These are phyloP conservation scores for Troides aeacus DNA, from an alignment of 2,888 invertebrate genomes.

Conservation along the genomic window DNA sequence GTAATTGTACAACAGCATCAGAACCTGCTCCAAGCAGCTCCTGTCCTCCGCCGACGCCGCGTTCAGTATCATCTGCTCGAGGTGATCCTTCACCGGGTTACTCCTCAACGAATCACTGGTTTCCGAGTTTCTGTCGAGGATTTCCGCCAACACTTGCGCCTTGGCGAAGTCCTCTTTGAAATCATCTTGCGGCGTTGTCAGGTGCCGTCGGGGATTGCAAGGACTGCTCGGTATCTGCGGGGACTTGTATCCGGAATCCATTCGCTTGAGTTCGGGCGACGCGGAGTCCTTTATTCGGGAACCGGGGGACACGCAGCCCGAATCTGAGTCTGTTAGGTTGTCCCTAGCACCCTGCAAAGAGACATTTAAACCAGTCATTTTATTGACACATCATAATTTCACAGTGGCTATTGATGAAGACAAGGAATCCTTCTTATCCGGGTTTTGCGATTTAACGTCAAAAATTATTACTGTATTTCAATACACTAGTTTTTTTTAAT, in stretches of 20 bases:
- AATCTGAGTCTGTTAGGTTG: slow-evolving; percentile 76
- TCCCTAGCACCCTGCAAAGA: slow-evolving; percentile 70
- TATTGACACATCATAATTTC: too few species aligned
- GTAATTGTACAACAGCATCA: slow-evolving; percentile 81
- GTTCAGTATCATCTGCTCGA: slow-evolving; percentile 75
- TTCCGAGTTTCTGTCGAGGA: slow-evolving; percentile 69
- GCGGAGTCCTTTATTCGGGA: slow-evolving; percentile 77
- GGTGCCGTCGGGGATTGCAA: slow-evolving; percentile 61
- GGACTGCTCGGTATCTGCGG: slow-evolving; percentile 72
- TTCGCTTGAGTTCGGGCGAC: slow-evolving; percentile 76
- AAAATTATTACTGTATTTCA: too few species aligned
- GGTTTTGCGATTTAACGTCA: too few species aligned
- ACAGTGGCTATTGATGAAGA: too few species aligned
- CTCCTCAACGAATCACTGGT: slow-evolving; percentile 70
- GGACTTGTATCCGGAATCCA: slow-evolving; percentile 78
- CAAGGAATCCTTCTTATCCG: too few species aligned
- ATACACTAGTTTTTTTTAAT: too few species aligned
- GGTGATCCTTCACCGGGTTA: slow-evolving; percentile 72
- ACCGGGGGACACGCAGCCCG: slow-evolving; percentile 78
- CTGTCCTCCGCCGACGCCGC: slow-evolving; percentile 79
- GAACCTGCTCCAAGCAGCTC: slow-evolving; percentile 81
- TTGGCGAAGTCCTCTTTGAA: slow-evolving; percentile 76
- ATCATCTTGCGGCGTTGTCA: slow-evolving; percentile 66
- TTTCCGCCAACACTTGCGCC: slow-evolving; percentile 70
- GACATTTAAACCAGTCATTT: too few species aligned